A percentile compares a stretch with the other conserved stretches of the same genome.
phyloP scores from a whole-genome alignment of 2,113 vertebrate genomes.

The Prionailurus viverrinus region DNA sequence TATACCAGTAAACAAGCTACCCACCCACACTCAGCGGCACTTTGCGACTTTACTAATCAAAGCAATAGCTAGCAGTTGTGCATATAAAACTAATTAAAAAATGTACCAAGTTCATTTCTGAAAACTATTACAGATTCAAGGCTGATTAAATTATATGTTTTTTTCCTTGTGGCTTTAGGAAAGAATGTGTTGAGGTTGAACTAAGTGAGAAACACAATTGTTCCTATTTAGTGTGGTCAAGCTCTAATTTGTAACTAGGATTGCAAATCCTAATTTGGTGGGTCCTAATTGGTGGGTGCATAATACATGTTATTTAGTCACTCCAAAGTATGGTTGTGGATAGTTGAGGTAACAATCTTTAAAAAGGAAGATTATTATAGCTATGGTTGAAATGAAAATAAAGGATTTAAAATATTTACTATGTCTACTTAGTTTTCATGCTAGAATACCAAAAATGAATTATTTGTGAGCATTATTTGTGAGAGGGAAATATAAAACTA shows the following conservation, averaged over 20 bases:
- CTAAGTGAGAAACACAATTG: conserved; percentile 49
- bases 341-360: neutral
- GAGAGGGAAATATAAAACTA: conserved; percentile 77
- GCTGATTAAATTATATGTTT: conserved; percentile 33
- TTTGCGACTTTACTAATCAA: neutral
- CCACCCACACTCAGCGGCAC: neutral
- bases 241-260: conserved; percentile 61
- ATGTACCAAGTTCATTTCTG: conserved; percentile 60
- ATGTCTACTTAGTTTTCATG: conserved; percentile 67
- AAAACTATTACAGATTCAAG: conserved; percentile 54
- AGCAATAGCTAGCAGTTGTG: conserved; percentile 40
- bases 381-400: neutral
- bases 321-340: neutral
- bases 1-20: neutral
- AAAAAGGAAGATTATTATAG: neutral
- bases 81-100: conserved; percentile 65
- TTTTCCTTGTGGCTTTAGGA: conserved; percentile 28
- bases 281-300: neutral
- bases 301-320: neutral
- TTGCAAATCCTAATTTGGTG: too few species aligned
- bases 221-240: neutral
- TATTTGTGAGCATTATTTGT: conserved; percentile 78
- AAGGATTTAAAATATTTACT: conserved; percentile 64
- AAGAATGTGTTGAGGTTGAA: conserved; percentile 62
- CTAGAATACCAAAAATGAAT: conserved; percentile 76